These are phyloP conservation scores for Yponomeuta sedellus DNA, from an alignment of 2,888 invertebrate species.

Conservation along the genomic window DNA sequence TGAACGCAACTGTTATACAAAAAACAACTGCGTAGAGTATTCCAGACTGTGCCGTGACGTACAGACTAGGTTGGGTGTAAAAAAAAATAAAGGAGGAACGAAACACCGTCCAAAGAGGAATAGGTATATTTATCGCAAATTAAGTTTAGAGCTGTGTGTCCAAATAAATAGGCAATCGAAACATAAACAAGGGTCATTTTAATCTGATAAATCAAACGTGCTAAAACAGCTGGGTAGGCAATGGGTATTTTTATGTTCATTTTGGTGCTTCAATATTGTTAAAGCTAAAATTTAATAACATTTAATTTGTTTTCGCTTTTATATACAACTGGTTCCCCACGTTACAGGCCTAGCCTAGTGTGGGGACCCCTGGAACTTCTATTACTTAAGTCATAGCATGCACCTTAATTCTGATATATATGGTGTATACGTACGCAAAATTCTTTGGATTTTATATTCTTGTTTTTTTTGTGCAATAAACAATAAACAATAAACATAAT, in stretches of 20 bases:
- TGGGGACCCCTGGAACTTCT: too few relatives aligned
- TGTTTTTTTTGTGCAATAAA: too few relatives aligned
- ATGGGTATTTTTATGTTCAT: not conserved
- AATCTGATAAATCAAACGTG: not conserved
- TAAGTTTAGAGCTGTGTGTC: not conserved
- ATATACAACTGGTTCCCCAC: too few relatives aligned
- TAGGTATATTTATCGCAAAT: not conserved
- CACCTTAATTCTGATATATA: too few relatives aligned
- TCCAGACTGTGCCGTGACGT: not conserved
- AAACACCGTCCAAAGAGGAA: slow-evolving; percentile 6
- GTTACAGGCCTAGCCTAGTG: too few relatives aligned
- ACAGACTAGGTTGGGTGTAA: not conserved
- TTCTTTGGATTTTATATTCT: too few relatives aligned
- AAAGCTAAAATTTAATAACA: too few relatives aligned
- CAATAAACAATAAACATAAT: too few relatives aligned
- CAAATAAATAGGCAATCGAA: not conserved
- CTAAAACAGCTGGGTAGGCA: not conserved
- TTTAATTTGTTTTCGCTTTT: too few relatives aligned
- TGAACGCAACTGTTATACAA: not conserved
- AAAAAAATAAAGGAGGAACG: not conserved
- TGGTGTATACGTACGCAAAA: too few relatives aligned
- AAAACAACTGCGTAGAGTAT: not conserved
- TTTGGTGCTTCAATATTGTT: too few relatives aligned
- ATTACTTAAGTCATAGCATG: too few relatives aligned
- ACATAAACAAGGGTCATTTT: slow-evolving; percentile 2